A percentile compares a stretch with the other conserved stretches of the same genome.
phyloP scores from a whole-genome alignment of 2,888 invertebrate genomes.

The Neoscelio sp. region DNA sequence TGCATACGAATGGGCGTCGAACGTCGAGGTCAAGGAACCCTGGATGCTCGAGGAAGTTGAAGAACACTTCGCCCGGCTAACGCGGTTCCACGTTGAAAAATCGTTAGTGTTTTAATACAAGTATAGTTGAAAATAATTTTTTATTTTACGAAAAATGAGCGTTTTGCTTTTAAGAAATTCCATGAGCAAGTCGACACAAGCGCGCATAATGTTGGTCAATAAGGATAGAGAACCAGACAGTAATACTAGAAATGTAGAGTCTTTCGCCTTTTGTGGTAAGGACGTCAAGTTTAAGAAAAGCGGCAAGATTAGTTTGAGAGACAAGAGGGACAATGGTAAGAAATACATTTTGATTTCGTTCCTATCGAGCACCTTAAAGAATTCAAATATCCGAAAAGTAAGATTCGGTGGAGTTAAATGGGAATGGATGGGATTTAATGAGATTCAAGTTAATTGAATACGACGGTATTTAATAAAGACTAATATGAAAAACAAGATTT shows the following conservation, averaged over 20 bases:
- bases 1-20: slow-evolving; percentile 7
- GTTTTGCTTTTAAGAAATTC: slow-evolving; percentile 33
- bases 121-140: not conserved
- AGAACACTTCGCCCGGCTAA: slow-evolving; percentile 76
- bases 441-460: too few species aligned
- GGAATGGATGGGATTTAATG: too few species aligned
- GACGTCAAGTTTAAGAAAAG: slow-evolving; percentile 6
- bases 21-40: slow-evolving; percentile 70
- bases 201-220: slow-evolving; percentile 9
- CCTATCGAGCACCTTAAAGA: too few species aligned
- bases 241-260: not conserved
- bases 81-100: slow-evolving; percentile 22
- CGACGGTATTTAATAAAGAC: too few species aligned
- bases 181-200: slow-evolving; percentile 13
- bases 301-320: not conserved
- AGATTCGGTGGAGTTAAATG: too few species aligned
- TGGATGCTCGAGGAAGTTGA: slow-evolving; percentile 80
- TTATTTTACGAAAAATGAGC: slow-evolving; percentile 16
- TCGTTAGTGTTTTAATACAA: slow-evolving; percentile 34
- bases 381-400: too few species aligned
- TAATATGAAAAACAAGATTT: too few species aligned
- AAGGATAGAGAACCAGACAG: slow-evolving; percentile 1
- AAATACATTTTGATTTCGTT: not conserved
- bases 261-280: not conserved
- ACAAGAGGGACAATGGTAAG: slow-evolving; percentile 28